These are phyloP conservation scores for Phrynocephalus vlangalii DNA, from an alignment of 2,797 vertebrate species.

Conservation along the genomic window DNA sequence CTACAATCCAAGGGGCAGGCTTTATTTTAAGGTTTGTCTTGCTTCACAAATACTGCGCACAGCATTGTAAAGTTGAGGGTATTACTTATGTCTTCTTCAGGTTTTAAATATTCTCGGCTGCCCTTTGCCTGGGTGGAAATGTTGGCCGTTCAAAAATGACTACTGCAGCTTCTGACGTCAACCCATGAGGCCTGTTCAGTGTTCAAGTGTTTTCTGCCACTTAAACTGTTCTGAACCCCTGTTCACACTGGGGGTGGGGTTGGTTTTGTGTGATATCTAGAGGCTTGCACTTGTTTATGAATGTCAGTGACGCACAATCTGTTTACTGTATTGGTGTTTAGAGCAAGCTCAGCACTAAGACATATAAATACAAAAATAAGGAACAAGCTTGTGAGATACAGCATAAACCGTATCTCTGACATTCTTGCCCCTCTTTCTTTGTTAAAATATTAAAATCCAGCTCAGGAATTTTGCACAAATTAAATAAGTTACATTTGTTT, in stretches of 20 bases:
- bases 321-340: not conserved
- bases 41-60: not conserved
- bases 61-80: not conserved
- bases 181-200: not conserved
- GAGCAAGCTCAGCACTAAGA: not conserved
- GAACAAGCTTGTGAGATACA: not conserved
- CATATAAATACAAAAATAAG: constrained; percentile 5
- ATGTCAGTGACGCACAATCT: not conserved
- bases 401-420: not conserved
- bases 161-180: not conserved
- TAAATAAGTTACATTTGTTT: too few species aligned
- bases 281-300: not conserved
- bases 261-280: not conserved
- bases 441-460: not conserved
- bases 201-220: not conserved
- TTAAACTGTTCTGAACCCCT: not conserved
- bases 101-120: constrained; percentile 26
- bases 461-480: too few species aligned
- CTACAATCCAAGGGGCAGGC: not conserved
- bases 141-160: not conserved
- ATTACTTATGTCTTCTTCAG: constrained; percentile 23
- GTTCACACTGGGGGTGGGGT: not conserved
- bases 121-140: constrained; percentile 5
- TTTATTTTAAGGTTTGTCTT: constrained; percentile 10
- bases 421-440: not conserved